Percentiles rank a stretch among this genome's conserved stretches.
Evolutionary conservation across 2,888 invertebrate species (phyloP).

Genomic region (Lasioglossum pauxillum): DNA sequence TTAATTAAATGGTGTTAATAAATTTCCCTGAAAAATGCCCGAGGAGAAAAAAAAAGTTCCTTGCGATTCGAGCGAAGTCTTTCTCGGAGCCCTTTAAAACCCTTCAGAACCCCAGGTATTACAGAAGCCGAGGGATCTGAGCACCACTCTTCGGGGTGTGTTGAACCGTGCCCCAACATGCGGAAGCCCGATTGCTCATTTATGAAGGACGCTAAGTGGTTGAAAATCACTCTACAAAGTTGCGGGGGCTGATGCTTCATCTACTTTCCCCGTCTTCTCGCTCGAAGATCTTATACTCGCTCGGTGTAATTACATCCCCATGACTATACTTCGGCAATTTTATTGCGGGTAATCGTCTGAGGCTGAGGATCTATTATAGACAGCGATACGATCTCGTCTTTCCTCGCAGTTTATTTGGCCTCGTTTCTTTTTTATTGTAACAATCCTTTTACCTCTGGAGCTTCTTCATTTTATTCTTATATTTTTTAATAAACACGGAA

Average conservation of each 20-base stretch:
- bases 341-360: neutral
- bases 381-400: neutral
- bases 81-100: neutral
- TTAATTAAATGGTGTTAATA: conserved; percentile 7
- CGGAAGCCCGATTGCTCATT: conserved; percentile 6
- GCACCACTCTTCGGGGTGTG: conserved; percentile 4
- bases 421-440: neutral
- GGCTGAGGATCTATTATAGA: neutral
- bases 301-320: neutral
- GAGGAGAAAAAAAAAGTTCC: neutral
- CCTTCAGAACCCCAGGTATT: neutral
- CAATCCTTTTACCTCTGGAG: neutral
- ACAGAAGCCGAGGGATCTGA: neutral
- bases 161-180: conserved; percentile 4
- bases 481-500: neutral
- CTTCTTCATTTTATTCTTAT: neutral
- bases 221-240: conserved; percentile 7
- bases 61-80: neutral
- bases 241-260: conserved; percentile 3
- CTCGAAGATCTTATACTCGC: neutral
- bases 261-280: neutral
- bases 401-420: neutral
- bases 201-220: conserved; percentile 4
- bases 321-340: neutral
- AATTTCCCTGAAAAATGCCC: neutral